Percentiles rank a stretch among this genome's conserved stretches.
Evolutionary conservation across 2,888 invertebrate genomes (phyloP).

Genomic region (Hirtodrosophila trivittata): DNA sequence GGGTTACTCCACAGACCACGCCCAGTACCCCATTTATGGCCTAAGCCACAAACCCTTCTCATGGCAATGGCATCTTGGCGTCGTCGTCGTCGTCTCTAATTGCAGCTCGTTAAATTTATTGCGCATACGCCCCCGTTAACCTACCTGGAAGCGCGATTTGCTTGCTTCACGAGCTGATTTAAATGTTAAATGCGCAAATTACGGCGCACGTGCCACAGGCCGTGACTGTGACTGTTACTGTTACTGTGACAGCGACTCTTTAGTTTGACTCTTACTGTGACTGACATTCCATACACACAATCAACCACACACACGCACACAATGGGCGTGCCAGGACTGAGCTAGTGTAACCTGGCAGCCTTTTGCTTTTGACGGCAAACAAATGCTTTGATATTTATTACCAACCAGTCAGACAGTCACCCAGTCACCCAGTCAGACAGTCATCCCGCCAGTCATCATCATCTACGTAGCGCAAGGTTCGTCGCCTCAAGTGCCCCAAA

Average conservation of each 20-base stretch:
- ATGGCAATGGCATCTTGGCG: slow-evolving; percentile 42
- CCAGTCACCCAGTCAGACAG: slow-evolving; percentile 10
- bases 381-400: slow-evolving; percentile 77
- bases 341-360: slow-evolving; percentile 39
- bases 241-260: slow-evolving; percentile 21
- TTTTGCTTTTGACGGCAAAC: slow-evolving; percentile 71
- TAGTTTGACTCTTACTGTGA: slow-evolving; percentile 25
- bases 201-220: slow-evolving; percentile 66
- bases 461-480: neutral
- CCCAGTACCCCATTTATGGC: neutral
- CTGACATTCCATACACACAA: slow-evolving; percentile 13
- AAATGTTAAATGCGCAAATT: slow-evolving; percentile 78
- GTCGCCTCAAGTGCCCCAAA: too few species aligned
- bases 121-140: slow-evolving; percentile 73
- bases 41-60: too few species aligned
- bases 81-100: slow-evolving; percentile 65
- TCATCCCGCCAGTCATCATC: slow-evolving; percentile 9
- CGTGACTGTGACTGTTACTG: slow-evolving; percentile 47
- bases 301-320: slow-evolving; percentile 1
- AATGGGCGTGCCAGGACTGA: slow-evolving; percentile 35
- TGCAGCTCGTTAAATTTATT: slow-evolving; percentile 78
- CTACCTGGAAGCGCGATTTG: slow-evolving; percentile 39
- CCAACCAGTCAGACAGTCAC: slow-evolving; percentile 43
- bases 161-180: slow-evolving; percentile 66
- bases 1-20: neutral